Conservation (phyloP, 1,140 invertebrate species). For the Batillaria attramentaria region DNA sequence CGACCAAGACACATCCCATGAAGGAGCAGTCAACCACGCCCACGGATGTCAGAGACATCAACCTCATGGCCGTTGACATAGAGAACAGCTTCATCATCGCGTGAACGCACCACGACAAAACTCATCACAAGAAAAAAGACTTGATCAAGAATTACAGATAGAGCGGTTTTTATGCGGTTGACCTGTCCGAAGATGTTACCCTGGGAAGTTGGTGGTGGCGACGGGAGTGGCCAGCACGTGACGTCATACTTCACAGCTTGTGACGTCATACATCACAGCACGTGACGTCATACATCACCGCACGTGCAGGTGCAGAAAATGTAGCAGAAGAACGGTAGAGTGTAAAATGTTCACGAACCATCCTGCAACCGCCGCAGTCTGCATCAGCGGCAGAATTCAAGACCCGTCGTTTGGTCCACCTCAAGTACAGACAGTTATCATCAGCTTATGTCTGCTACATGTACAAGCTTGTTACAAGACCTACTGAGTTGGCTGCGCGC, state of each 20-base stretch:
- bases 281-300: no score
- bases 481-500: no score
- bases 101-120: neutral
- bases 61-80: slow-evolving; percentile 39
- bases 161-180: neutral
- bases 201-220: neutral
- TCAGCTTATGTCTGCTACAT: no score
- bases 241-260: neutral
- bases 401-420: no score
- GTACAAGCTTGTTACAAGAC: no score
- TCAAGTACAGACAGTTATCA: no score
- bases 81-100: slow-evolving; percentile 20
- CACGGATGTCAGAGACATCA: slow-evolving; percentile 78
- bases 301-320: no score
- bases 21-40: slow-evolving; percentile 84
- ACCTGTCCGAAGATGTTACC: neutral
- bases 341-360: no score
- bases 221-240: neutral
- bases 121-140: neutral
- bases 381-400: no score
- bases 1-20: slow-evolving; percentile 47
- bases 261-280: neutral
- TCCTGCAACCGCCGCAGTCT: no score
- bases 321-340: no score
- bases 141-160: neutral